A percentile compares a stretch with the other conserved stretches of the same genome.
These are phyloP conservation scores for Zoanthus sociatus DNA, from an alignment of 92 coral and sea anemone species.

Conservation along the genomic window DNA sequence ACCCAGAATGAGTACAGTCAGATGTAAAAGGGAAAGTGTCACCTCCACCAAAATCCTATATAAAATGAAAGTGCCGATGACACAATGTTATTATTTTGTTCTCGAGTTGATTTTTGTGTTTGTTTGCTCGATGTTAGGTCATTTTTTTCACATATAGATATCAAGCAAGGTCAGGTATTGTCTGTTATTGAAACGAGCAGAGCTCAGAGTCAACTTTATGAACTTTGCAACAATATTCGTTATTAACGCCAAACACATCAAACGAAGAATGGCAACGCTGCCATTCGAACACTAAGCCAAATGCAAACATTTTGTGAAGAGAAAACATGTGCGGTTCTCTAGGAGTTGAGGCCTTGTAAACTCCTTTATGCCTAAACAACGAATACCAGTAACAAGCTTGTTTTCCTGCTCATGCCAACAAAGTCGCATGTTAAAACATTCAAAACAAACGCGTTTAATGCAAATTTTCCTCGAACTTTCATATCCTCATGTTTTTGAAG, in stretches of 20 bases:
- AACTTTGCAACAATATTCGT: conserved; percentile 30
- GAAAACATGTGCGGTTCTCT: conserved; percentile 1
- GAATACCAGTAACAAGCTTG: neutral
- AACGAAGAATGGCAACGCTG: conserved; percentile 38
- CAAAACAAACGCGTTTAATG: neutral
- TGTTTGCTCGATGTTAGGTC: conserved; percentile 16
- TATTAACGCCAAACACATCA: conserved; percentile 46
- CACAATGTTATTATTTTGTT: neutral
- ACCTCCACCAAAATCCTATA: neutral
- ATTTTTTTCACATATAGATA: conserved; percentile 27
- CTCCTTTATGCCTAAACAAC: neutral
- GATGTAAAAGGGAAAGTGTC: neutral
- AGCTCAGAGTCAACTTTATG: conserved; percentile 28
- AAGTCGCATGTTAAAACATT: neutral
- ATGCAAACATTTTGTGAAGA: conserved; percentile 31
- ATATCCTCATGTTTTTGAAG: conserved; percentile 29
- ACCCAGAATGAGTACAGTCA: neutral
- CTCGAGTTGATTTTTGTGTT: neutral
- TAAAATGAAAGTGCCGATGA: conserved; percentile 1
- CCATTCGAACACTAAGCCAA: conserved; percentile 30
- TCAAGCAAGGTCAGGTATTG: neutral
- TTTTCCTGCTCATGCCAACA: neutral
- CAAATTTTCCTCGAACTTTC: neutral
- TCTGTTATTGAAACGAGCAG: conserved; percentile 25
- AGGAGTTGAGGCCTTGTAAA: neutral